Evolutionary conservation across 2,888 invertebrate species (phyloP).

Genomic region (Tachina fera): DNA sequence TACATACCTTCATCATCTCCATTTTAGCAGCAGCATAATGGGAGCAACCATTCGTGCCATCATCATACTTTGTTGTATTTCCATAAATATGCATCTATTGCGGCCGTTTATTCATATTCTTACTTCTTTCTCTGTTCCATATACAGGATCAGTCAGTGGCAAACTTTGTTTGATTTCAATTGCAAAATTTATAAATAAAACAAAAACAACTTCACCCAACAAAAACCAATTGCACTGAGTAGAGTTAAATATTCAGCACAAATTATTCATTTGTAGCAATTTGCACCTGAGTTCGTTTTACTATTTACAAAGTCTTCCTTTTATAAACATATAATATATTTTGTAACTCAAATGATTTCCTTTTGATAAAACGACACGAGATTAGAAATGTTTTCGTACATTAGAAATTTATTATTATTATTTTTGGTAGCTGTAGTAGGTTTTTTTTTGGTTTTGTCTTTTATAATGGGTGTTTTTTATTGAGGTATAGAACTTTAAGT

Average conservation of each 20-base stretch:
- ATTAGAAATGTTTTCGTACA: slow-evolving; percentile 16
- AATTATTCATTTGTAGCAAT: slow-evolving; percentile 80
- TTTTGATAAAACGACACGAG: slow-evolving; percentile 45
- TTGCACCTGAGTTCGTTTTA: slow-evolving; percentile 73
- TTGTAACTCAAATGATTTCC: slow-evolving; percentile 65
- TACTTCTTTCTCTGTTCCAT: slow-evolving; percentile 1
- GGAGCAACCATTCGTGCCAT: slow-evolving; percentile 2
- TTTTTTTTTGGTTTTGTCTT: background rate
- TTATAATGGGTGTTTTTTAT: too few species aligned
- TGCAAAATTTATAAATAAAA: slow-evolving; percentile 40
- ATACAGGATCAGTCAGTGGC: background rate
- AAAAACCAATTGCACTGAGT: slow-evolving; percentile 30
- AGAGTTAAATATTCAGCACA: slow-evolving; percentile 72
- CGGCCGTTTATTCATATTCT: slow-evolving; percentile 22
- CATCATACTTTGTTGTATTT: background rate
- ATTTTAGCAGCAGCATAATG: background rate
- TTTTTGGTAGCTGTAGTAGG: background rate
- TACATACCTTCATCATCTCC: slow-evolving; percentile 36
- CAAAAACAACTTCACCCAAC: slow-evolving; percentile 18
- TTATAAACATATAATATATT: background rate
- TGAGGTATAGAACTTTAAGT: too few species aligned
- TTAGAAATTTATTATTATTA: background rate
- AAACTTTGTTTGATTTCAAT: slow-evolving; percentile 44
- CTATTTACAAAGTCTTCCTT: slow-evolving; percentile 57
- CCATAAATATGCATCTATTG: slow-evolving; percentile 30